phyloP scores from a whole-genome alignment of 2,113 vertebrate genomes.

The Rafetus swinhoei region DNA sequence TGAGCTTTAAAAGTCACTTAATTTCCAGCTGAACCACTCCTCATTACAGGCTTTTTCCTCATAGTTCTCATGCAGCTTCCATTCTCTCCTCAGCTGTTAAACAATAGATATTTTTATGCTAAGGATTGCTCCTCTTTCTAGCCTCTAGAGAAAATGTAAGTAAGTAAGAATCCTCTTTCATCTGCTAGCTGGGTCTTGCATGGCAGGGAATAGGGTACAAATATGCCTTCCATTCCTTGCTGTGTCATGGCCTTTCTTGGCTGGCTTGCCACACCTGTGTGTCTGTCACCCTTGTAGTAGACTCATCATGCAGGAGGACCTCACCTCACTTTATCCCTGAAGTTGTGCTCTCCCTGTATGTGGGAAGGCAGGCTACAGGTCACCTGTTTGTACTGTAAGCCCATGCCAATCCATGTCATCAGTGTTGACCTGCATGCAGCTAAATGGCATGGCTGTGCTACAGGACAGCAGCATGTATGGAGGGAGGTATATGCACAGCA shows the following conservation, averaged over 20 bases:
- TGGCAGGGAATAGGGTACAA: neutral
- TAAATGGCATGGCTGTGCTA: neutral
- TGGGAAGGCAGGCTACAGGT: neutral
- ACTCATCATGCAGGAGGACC: neutral
- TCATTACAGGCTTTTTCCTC: accelerated
- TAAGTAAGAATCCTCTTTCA: neutral
- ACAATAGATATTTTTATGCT: neutral
- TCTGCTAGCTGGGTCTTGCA: neutral
- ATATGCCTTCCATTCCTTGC: neutral
- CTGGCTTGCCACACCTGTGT: neutral
- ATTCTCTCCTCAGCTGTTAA: neutral
- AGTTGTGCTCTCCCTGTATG: neutral
- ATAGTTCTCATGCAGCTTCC: neutral
- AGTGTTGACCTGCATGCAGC: neutral
- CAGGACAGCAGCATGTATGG: neutral
- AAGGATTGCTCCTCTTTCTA: neutral
- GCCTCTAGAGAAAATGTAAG: too few species aligned
- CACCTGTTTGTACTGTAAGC: neutral
- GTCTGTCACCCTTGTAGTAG: neutral
- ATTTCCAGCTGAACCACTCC: neutral
- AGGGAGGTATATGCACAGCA: neutral
- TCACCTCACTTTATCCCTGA: neutral
- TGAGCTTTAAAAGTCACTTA: neutral
- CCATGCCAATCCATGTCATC: neutral
- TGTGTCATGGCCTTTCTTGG: neutral